phyloP scores from a whole-genome alignment of 2,797 vertebrate species.

The Lophius americanus region DNA sequence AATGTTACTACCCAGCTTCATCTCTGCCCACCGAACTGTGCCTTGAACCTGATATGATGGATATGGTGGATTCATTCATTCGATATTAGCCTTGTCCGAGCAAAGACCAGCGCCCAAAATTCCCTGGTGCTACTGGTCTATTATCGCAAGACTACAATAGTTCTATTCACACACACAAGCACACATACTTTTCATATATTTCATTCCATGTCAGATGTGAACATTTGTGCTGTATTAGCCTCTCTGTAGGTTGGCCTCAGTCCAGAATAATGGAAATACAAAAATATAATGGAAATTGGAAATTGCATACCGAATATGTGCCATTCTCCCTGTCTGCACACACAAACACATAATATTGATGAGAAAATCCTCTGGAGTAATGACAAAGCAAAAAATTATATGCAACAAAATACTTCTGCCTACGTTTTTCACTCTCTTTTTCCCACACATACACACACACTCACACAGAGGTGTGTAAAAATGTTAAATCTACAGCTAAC shows the following conservation, averaged over 20 bases:
- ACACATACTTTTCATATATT: slow-evolving; percentile 60
- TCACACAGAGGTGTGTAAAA: slow-evolving; percentile 58
- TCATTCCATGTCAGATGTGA: slow-evolving; percentile 72
- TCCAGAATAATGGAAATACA: slow-evolving; percentile 77
- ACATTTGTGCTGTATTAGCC: slow-evolving; percentile 75
- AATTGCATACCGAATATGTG: slow-evolving; percentile 68
- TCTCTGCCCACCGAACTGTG: slow-evolving; percentile 19
- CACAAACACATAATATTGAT: slow-evolving; percentile 56
- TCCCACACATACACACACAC: slow-evolving; percentile 34
- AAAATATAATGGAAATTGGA: slow-evolving; percentile 77
- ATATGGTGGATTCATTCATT: slow-evolving; percentile 49
- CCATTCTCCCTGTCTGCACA: slow-evolving; percentile 11
- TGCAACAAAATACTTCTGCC: slow-evolving; percentile 45
- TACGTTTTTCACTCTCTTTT: slow-evolving; percentile 44
- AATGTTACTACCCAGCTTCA: background rate
- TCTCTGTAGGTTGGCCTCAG: slow-evolving; percentile 70
- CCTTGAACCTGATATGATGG: slow-evolving; percentile 37
- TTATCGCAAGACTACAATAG: slow-evolving; percentile 50
- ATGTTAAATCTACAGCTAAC: slow-evolving; percentile 77
- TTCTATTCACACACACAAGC: slow-evolving; percentile 22
- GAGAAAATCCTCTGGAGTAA: slow-evolving; percentile 75
- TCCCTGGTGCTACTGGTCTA: slow-evolving; percentile 55
- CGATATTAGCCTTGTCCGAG: slow-evolving; percentile 40
- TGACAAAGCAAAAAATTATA: slow-evolving; percentile 68
- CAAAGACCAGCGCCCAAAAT: slow-evolving; percentile 34